Evolutionary conservation across 2,113 vertebrate genomes (phyloP), one percentile per base, ranked within the genome.

Genomic region (Sinocyclocheilus grahami): DNA sequence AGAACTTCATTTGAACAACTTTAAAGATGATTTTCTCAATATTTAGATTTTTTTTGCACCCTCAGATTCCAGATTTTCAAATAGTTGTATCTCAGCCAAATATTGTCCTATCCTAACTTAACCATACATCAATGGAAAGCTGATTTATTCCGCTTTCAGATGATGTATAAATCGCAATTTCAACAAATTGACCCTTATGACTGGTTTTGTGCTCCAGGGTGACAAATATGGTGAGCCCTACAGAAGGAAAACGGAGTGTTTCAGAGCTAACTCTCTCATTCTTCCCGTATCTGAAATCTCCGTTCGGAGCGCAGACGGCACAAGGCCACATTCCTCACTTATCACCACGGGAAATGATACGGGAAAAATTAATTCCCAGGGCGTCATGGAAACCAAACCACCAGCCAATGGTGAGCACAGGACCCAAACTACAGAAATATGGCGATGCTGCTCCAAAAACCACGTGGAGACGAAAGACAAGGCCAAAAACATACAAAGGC

Each of bases 361-460:
- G 71, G 58, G 71, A 87, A 79, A 86, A 78, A 75, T 82, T 42
- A 6, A 87, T 51, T 80, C 58, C 75, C 72, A 37, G 82, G 85
- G 69, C 79, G 86, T 69, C 87, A 89, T 88, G 82, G 89, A 84
- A 90, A 90, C 86, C 51, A 37, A 74, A 55, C 74, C 58, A 77
- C 86, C 87, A 81, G 79, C 85, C 58, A 74, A 53, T 18, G 13
- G 46, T 22, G 58, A 62, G 58, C 58, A 6, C 22, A n/a, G 58
- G 10, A 72, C 30, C 53, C 6, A 37, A 80, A 30, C 48, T 24
- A 9, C 63, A 81, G 58, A 63, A 39, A 65, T 72, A 58, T 86
- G 55, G 22, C 8, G 9, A n/a, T 8, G 5, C 13, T 5, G 55
- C 16, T 74, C 65, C 14, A 37, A 33, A 39, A 72, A 4, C 18